Evolutionary conservation across 2,888 invertebrate species (phyloP), one percentile per base, ranked within the genome.

Genomic region (Eubasilissa splendida): DNA sequence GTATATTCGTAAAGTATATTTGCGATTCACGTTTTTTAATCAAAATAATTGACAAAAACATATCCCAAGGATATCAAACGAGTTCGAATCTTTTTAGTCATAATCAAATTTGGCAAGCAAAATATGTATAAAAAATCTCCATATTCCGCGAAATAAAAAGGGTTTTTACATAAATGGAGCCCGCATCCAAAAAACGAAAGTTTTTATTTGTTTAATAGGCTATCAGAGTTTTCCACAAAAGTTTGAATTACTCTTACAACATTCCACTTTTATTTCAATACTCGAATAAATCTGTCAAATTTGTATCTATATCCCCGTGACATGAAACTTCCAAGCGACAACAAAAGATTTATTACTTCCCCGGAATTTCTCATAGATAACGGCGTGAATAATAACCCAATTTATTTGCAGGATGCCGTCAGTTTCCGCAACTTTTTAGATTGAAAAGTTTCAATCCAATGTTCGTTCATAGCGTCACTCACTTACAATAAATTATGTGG

Each of bases 301-400:
- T 73, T 78, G 78, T 78, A 73, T 78, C 73, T 60, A 73, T 78
- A 71, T 59, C 54, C 78, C 12, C 14, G 42, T 42, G 42, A 42
- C 42, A 42, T 42, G 60, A 63, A 77, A 78, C 71, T 78, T 73
- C 71, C 60, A 63, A 73, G 60, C 73, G 78, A 78, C 78, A 78
- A 78, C 78, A 78, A 63, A 70, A 71, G 78, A 78, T 78, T 78
- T 78, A 78, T 78, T 78, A 78, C 78, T 71, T 78, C 63, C 53
- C 59, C 58, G 78, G 73, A 59, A 59, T 78, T 77, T 71, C 74
- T 14, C 59, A 74, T 74, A 59, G 70, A 77, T 77, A 77, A 65
- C 56, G 66, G 59, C 77, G 77, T 77, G 77, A 77, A 77, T 77
- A 77, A 77, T 77, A 77, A 77, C 77, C 77, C 70, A 70, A 68